Evolutionary conservation across 1,140 invertebrate genomes (phyloP).

Genomic region (Bilobella aurantiaca): DNA sequence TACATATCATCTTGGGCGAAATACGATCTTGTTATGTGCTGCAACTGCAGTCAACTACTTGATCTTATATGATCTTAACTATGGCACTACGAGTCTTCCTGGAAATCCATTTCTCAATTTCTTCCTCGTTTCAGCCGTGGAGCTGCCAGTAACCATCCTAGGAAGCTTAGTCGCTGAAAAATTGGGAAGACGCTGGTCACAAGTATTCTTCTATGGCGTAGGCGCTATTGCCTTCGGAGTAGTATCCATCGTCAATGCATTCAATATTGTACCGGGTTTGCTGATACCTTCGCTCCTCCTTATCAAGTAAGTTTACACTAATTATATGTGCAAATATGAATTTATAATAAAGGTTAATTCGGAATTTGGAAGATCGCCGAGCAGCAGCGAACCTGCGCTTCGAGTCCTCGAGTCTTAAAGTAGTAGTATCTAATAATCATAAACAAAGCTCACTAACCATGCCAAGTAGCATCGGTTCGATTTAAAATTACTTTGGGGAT

Average conservation of each 20-base stretch:
- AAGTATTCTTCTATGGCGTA: constrained; percentile 16
- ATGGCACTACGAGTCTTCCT: constrained; percentile 50
- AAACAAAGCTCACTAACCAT: no score
- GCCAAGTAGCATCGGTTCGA: no score
- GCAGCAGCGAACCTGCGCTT: no score
- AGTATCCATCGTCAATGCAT: neutral
- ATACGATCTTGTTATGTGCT: constrained; percentile 11
- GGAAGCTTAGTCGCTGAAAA: constrained; percentile 17
- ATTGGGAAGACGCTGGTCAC: constrained; percentile 21
- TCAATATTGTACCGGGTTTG: neutral
- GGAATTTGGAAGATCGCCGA: no score
- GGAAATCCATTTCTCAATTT: constrained; percentile 60
- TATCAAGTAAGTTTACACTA: constrained; percentile 11
- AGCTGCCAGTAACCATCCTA: constrained; percentile 42
- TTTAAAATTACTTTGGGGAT: no score
- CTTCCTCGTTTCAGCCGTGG: constrained; percentile 49
- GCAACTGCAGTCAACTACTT: constrained; percentile 42
- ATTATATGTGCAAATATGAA: no score
- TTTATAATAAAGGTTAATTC: no score
- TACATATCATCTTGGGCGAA: neutral
- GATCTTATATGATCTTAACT: constrained; percentile 49
- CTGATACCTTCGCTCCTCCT: neutral
- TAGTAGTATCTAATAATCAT: no score
- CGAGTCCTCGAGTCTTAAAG: no score
- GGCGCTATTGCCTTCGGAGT: constrained; percentile 6